Base-by-base conservation (phyloP, 2,113 vertebrate genomes). In the Hassar affinis region DNA sequence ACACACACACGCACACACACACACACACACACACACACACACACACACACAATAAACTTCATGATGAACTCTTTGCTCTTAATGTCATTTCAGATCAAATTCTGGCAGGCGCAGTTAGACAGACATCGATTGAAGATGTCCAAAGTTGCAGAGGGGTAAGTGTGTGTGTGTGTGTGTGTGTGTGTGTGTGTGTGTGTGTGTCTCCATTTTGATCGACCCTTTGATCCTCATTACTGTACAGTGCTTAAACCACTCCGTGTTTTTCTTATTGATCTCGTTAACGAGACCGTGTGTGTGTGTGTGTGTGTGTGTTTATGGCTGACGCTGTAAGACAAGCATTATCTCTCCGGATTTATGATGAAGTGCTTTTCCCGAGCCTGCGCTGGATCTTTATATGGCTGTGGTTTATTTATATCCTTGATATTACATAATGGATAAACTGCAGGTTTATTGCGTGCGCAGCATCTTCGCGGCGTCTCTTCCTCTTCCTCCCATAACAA, bases 51-150 rank as follows among this genome's bases (percentile, higher is more conserved):
- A 38, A 47, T 52, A 9, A 45, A 49, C 35, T 35, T 76, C 35
- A 71, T 30, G 33, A 51, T 84, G 25, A 49, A 66, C 35, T 78
- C 59, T 82, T 62, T 82, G 66, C 62, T 68, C 64, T 64, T 35
- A 12, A 56, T 78, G 76, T 94, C 89, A 88, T 96, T 96, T 81
- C 94, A 99, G 97, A 98, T 99, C 94, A 97, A 97, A 90, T 97
- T 97, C 93, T 96, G 96, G 97, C 97, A 98, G 95, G 94, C 96
- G 92, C 97, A 99, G 92, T 95, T 99, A 95, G 97, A 98, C 86
- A 94, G 97, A 85, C 97, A 99, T 94, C 95, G 97, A 92, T 96
- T 99, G 96, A 99, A 99, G 96, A 98, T 98, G 97, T 99, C 97
- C 90, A 99, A 99, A 94, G 97, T 99, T 92, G 97, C 97, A 86